These are phyloP conservation scores for Therioaphis trifolii DNA, from an alignment of 2,888 invertebrate species.

Conservation along the genomic window DNA sequence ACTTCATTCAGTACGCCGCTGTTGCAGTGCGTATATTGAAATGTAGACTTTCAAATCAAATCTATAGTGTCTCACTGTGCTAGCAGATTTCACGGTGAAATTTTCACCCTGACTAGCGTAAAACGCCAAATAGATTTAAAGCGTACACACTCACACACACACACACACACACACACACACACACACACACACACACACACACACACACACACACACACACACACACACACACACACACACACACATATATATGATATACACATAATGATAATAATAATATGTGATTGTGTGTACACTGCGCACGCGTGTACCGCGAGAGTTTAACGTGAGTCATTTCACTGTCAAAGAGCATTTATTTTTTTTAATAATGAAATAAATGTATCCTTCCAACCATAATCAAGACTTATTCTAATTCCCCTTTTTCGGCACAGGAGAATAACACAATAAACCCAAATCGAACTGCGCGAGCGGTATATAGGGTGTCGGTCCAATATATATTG, in stretches of 20 bases:
- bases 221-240: no score
- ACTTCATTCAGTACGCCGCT: neutral
- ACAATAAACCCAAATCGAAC: constrained; percentile 58
- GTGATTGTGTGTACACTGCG: no score
- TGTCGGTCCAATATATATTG: constrained; percentile 57
- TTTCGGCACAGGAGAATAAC: constrained; percentile 20
- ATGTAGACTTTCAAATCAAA: no score
- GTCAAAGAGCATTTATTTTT: constrained; percentile 47
- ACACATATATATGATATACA: no score
- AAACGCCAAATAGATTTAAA: neutral
- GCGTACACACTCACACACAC: no score
- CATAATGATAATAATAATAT: no score
- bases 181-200: no score
- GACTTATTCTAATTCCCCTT: constrained; percentile 58
- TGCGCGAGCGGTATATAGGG: neutral
- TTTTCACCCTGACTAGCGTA: neutral
- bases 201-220: no score
- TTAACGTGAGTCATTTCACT: constrained; percentile 35
- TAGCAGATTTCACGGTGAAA: neutral
- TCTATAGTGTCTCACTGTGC: no score
- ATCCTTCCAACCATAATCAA: constrained; percentile 60
- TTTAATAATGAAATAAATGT: constrained; percentile 61
- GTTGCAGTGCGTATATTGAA: no score
- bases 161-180: no score
- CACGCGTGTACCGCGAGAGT: neutral